Evolutionary conservation across 2,113 vertebrate species (phyloP).

Genomic region (Petaurus breviceps): DNA sequence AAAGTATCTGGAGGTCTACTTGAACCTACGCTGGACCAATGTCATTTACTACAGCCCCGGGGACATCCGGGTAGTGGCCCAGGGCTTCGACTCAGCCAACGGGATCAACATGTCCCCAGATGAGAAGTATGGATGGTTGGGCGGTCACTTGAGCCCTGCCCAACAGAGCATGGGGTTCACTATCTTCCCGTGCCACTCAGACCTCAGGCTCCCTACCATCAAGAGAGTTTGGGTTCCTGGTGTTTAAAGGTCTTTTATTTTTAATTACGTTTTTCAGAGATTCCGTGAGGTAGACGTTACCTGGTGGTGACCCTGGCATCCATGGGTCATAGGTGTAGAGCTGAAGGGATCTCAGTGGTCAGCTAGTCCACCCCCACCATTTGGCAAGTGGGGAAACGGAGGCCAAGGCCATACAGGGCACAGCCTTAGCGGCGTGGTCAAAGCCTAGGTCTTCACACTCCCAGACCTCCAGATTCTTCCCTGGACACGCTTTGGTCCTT

Average conservation of each 20-base stretch:
- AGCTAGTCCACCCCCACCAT: too few species aligned
- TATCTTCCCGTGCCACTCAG: too few species aligned
- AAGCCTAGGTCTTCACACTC: too few species aligned
- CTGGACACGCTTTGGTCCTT: neutral
- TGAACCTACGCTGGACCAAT: conserved; percentile 89
- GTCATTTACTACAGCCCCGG: conserved; percentile 94
- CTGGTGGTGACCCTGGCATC: too few species aligned
- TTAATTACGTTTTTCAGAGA: neutral
- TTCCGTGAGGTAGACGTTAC: neutral
- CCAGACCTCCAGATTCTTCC: neutral
- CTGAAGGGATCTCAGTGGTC: too few species aligned
- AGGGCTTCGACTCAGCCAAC: conserved; percentile 89
- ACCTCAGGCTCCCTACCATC: too few species aligned
- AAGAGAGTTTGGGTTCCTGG: too few species aligned
- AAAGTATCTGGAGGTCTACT: conserved; percentile 84
- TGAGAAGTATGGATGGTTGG: conserved; percentile 83
- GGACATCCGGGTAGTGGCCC: conserved; percentile 90
- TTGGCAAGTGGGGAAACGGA: neutral
- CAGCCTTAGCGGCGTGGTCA: too few species aligned
- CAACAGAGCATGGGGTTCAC: too few species aligned
- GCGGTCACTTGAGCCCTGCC: too few species aligned
- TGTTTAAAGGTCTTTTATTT: neutral
- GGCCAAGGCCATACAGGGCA: neutral
- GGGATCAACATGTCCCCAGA: conserved; percentile 94
- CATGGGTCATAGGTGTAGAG: neutral